These are phyloP conservation scores for Nymphalis io DNA, from an alignment of 1,140 invertebrate genomes.

Conservation along the genomic window DNA sequence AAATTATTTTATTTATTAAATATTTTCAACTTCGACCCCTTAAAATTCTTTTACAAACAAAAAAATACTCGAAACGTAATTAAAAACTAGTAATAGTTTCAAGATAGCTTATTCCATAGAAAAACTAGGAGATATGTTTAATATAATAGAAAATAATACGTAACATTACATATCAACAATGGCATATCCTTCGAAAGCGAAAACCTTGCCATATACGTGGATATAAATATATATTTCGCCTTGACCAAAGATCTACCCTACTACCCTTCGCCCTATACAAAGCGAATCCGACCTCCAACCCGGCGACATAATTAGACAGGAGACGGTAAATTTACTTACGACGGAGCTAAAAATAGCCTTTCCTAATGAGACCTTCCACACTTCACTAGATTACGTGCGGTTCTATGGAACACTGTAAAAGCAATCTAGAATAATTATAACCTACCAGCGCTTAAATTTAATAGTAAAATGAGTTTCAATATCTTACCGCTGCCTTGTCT, in stretches of 20 bases:
- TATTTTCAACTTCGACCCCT: too few relatives aligned
- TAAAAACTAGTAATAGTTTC: too few relatives aligned
- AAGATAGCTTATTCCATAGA: too few relatives aligned
- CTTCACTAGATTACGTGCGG: conserved; percentile 19
- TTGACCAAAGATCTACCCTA: conserved; percentile 5
- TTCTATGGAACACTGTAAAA: background rate
- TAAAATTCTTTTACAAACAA: too few relatives aligned
- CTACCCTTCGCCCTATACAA: conserved; percentile 9
- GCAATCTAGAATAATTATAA: background rate
- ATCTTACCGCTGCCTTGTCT: too few relatives aligned
- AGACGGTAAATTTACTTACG: conserved; percentile 44
- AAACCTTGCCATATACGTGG: background rate
- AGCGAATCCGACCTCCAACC: conserved; percentile 17
- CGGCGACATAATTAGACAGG: conserved; percentile 41
- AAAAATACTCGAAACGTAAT: too few relatives aligned
- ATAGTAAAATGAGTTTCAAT: too few relatives aligned
- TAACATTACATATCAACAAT: too few relatives aligned
- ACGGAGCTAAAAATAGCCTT: conserved; percentile 46
- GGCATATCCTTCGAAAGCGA: too few relatives aligned
- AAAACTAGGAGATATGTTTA: too few relatives aligned
- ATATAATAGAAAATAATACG: too few relatives aligned
- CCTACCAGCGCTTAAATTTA: too few relatives aligned
- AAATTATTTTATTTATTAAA: background rate
- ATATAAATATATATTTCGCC: background rate
- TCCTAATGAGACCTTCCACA: conserved; percentile 19